phyloP scores from a whole-genome alignment of 1,140 invertebrate genomes.

The Drosophila baimaii region DNA sequence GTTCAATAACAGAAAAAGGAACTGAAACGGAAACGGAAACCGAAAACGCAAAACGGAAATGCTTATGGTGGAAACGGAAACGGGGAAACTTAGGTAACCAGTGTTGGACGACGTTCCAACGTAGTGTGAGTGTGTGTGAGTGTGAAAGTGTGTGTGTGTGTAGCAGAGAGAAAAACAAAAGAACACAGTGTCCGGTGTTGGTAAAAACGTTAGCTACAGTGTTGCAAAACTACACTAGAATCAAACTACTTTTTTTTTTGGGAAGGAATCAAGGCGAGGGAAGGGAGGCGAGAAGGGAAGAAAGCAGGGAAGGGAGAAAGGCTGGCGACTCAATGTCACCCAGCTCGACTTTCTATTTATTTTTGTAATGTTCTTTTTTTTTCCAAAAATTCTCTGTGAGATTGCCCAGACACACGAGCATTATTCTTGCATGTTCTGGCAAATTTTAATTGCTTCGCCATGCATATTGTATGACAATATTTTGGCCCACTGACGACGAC shows the following conservation, averaged over 20 bases:
- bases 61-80: slow-evolving; percentile 34
- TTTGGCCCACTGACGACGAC: slow-evolving; percentile 34
- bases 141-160: slow-evolving; percentile 11
- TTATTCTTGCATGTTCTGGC: slow-evolving; percentile 59
- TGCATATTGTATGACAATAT: slow-evolving; percentile 72
- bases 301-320: background rate
- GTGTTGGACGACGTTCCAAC: slow-evolving; percentile 38
- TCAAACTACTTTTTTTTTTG: background rate
- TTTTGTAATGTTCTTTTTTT: background rate
- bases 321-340: slow-evolving; percentile 17
- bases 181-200: slow-evolving; percentile 16
- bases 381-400: background rate
- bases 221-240: slow-evolving; percentile 14
- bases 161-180: slow-evolving; percentile 11
- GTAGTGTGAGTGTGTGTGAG: slow-evolving; percentile 4
- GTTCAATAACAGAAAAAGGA: slow-evolving; percentile 12
- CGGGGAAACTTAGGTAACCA: slow-evolving; percentile 31
- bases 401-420: slow-evolving; percentile 38
- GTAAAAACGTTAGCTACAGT: slow-evolving; percentile 27
- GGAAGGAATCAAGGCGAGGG: background rate
- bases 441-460: slow-evolving; percentile 67
- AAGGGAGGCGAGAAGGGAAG: background rate
- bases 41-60: slow-evolving; percentile 33
- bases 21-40: slow-evolving; percentile 15
- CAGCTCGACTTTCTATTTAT: slow-evolving; percentile 1